Percentiles rank a stretch among this genome's conserved stretches.
Evolutionary conservation across 2,113 vertebrate genomes (phyloP).

Genomic region (Brachypteracias leptosomus): DNA sequence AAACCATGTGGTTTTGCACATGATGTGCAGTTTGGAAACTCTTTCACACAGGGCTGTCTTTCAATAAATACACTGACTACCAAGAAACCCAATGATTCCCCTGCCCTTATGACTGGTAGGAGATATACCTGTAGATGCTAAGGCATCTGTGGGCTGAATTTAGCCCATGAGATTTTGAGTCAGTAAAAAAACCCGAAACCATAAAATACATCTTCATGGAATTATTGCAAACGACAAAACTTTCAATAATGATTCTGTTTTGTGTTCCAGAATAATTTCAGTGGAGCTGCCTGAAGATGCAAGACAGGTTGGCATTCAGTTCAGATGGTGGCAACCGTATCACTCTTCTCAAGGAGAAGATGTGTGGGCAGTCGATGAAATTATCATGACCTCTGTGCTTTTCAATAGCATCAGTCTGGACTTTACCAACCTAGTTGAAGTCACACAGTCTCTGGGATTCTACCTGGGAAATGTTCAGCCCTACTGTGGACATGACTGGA

Average conservation of each 20-base stretch:
- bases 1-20: too few relatives aligned
- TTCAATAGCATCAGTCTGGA: conserved; percentile 98
- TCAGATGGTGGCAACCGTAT: conserved; percentile 98
- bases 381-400: conserved; percentile 95
- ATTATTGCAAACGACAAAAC: not conserved
- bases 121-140: not conserved
- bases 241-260: not conserved
- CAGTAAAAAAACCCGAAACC: not conserved
- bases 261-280: conserved; percentile 87
- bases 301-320: conserved; percentile 92
- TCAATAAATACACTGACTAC: not conserved
- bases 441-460: conserved; percentile 96
- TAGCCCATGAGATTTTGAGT: not conserved
- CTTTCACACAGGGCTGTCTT: not conserved
- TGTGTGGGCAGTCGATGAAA: conserved; percentile 97
- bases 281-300: conserved; percentile 92
- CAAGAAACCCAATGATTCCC: not conserved
- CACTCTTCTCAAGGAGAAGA: conserved; percentile 93
- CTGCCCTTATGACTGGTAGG: not conserved
- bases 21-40: too few relatives aligned
- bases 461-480: conserved; percentile 96
- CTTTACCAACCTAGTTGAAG: conserved; percentile 94
- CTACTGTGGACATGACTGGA: conserved; percentile 96
- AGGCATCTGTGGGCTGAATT: not conserved
- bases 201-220: not conserved